These are phyloP conservation scores for Neoaliturus tenellus DNA, from an alignment of 2,888 invertebrate genomes.

Conservation along the genomic window DNA sequence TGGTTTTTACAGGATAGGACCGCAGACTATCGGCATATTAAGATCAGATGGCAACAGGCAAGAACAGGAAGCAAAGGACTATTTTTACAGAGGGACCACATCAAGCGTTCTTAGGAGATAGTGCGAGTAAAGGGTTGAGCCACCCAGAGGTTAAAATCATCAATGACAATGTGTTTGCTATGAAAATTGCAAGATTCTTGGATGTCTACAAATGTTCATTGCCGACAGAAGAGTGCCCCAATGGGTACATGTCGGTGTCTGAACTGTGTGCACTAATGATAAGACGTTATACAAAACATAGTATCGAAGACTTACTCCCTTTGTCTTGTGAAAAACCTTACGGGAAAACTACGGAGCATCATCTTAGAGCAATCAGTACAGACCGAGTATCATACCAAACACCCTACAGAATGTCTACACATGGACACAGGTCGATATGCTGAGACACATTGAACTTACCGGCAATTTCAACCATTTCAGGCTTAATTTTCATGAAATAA, in stretches of 20 bases:
- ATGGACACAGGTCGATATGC: neutral
- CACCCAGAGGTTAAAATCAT: constrained; percentile 15
- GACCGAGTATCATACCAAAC: constrained; percentile 21
- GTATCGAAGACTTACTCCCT: neutral
- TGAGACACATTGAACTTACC: neutral
- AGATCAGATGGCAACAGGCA: neutral
- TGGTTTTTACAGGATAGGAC: neutral
- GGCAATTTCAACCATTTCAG: neutral
- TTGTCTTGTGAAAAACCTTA: neutral
- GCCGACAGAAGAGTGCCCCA: neutral
- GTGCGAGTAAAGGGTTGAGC: neutral
- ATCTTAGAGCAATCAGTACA: constrained; percentile 14
- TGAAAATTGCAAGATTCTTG: neutral
- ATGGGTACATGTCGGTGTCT: neutral
- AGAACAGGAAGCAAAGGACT: neutral
- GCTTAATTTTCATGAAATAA: constrained; percentile 3
- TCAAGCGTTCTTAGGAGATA: neutral
- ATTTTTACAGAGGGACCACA: neutral
- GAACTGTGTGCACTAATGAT: constrained; percentile 20
- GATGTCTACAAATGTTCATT: neutral
- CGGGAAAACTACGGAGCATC: constrained; percentile 9
- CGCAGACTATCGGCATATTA: neutral
- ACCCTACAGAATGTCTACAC: constrained; percentile 29
- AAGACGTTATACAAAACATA: neutral
- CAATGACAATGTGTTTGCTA: neutral